Evolutionary conservation across 2,797 vertebrate genomes (phyloP).

Genomic region (Ibycter americanus): DNA sequence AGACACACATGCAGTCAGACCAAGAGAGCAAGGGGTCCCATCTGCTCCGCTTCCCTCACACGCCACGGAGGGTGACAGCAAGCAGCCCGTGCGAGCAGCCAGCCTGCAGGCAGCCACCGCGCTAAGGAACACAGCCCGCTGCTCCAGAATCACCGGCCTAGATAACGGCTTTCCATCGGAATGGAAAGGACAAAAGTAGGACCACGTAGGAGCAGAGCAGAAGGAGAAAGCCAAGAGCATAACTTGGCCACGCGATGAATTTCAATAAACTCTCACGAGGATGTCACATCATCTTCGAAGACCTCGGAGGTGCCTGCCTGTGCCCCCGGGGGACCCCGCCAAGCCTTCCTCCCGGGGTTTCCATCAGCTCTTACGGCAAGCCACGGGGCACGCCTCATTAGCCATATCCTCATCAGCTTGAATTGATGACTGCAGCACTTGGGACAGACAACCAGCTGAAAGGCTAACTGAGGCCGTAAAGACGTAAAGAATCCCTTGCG

Average conservation of each 20-base stretch:
- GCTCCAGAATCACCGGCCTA: background rate
- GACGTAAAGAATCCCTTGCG: background rate
- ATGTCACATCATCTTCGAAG: background rate
- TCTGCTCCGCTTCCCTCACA: conserved; percentile 16
- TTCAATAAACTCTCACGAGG: background rate
- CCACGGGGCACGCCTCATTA: background rate
- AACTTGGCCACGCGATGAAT: background rate
- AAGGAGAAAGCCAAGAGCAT: background rate
- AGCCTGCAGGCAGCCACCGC: background rate
- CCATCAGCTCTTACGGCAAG: background rate
- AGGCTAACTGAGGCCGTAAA: background rate
- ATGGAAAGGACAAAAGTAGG: background rate
- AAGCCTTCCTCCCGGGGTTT: background rate
- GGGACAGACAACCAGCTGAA: conserved; percentile 4
- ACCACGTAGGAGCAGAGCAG: background rate
- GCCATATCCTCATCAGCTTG: background rate
- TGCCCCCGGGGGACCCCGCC: rapidly evolving
- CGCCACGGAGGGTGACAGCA: background rate
- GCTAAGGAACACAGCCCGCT: background rate
- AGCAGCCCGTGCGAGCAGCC: background rate
- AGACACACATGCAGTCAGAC: background rate
- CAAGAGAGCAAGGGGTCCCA: conserved; percentile 9
- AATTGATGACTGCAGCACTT: background rate
- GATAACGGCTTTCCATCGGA: background rate
- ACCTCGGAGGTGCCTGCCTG: background rate